These are phyloP conservation scores for Cetoscarus ocellatus DNA, from an alignment of 2,797 vertebrate genomes.

Conservation along the genomic window DNA sequence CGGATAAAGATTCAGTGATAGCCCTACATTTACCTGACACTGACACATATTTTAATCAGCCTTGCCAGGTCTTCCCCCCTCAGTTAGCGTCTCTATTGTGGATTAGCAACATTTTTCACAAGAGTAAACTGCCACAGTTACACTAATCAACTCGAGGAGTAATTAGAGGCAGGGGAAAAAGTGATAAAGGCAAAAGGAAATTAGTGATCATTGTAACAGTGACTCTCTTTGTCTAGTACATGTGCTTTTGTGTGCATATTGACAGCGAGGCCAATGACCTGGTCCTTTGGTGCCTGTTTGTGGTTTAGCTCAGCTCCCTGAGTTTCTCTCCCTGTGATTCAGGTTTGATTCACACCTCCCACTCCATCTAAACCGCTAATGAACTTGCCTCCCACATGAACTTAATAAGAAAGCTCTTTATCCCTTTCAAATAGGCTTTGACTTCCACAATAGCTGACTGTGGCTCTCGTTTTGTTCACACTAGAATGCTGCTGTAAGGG, in stretches of 20 bases:
- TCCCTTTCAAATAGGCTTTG: constrained; percentile 64
- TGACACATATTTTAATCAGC: no score
- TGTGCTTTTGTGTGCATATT: constrained; percentile 27
- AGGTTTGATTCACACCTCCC: constrained; percentile 57
- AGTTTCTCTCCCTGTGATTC: constrained; percentile 24
- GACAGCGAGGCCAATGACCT: constrained; percentile 40
- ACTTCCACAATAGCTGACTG: constrained; percentile 52
- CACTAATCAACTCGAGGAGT: constrained; percentile 1
- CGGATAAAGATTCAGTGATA: no score
- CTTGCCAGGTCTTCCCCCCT: constrained; percentile 39
- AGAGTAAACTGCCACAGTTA: constrained; percentile 5
- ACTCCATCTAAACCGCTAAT: constrained; percentile 63
- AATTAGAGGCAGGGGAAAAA: constrained; percentile 15
- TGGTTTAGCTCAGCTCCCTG: constrained; percentile 43
- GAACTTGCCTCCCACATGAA: constrained; percentile 66
- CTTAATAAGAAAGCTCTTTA: constrained; percentile 59
- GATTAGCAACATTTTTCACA: constrained; percentile 14
- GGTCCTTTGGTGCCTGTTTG: constrained; percentile 38
- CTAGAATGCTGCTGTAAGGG: constrained; percentile 35
- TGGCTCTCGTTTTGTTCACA: constrained; percentile 44
- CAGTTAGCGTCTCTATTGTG: constrained; percentile 20
- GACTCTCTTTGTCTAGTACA: constrained; percentile 9
- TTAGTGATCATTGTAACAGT: constrained; percentile 21
- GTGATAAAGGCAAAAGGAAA: not conserved
- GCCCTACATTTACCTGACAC: no score